Evolutionary conservation across 2,113 vertebrate species (phyloP), one percentile per base, ranked within the genome.

Genomic region (Heloderma charlesbogerti): DNA sequence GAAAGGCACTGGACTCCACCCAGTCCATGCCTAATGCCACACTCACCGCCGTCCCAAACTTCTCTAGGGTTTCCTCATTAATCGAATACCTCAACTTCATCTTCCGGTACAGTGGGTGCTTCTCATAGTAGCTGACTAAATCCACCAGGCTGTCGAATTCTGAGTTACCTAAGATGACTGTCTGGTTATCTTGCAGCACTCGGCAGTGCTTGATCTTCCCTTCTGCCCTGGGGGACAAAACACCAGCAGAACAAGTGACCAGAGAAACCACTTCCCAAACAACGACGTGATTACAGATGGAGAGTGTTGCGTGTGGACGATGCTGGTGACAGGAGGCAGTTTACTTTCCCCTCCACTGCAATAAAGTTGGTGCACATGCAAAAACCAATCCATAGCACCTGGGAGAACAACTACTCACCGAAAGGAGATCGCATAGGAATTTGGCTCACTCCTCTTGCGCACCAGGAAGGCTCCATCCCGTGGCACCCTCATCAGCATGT

Each of bases 171-270:
- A 99, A 97, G 93, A 99, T 97, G 95, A 99, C 98, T 0, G 96
- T 98, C 96, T 99, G 99, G 81, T 99, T 98, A 93, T 99, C 99
- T 97, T 99, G 99, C 96, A 98, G 99, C 88, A 99, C 99, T 0
- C 99, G 98, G 92, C 99, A 99, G 94, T 99, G 99, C 93, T 99
- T 99, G 96, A 99, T 99, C 97, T 99, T 99, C 67, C 99, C 99
- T 96, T 99, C 99, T 0, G 99, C 99, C 96, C 99, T 99, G 96
- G n/a, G 37, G 86, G 1, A 74, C 54, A 75, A 4, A 81, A 57
- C 66, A 87, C 40, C 48, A 82, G 77, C 72, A 57, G 77, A 84
- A 83, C 2, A 80, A 22, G 45, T 4, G 25, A 25, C 72, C 51
- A 16, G 45, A 81, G 57, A 82, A 37, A 16, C 43, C 79, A 85